Conservation (phyloP, 2,113 vertebrate genomes). For the Mormoops blainvillei region DNA sequence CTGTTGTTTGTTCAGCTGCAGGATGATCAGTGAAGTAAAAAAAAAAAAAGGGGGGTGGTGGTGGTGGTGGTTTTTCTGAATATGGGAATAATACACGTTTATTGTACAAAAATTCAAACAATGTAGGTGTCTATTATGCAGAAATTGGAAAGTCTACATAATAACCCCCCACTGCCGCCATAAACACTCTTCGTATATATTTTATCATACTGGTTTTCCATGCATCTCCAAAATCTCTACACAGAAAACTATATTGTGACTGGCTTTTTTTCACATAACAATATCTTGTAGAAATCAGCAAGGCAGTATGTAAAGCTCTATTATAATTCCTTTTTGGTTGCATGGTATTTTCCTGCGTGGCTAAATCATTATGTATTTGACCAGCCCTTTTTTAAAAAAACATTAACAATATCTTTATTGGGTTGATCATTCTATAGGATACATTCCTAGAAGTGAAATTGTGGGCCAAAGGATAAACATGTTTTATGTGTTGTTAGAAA, state of each 20-base stretch:
- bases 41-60: not conserved
- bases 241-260: not conserved
- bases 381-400: not conserved
- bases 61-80: not conserved
- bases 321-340: not conserved
- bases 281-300: not conserved
- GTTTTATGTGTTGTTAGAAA: constrained; percentile 7
- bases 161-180: not conserved
- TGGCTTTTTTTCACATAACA: not conserved
- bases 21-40: not conserved
- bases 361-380: not conserved
- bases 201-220: not conserved
- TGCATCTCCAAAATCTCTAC: not conserved
- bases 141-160: not conserved
- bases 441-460: not conserved
- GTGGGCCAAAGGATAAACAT: not conserved
- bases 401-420: not conserved
- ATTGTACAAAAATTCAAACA: not conserved
- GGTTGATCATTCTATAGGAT: not conserved
- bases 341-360: not conserved
- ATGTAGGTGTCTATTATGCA: not conserved
- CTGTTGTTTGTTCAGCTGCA: constrained; percentile 54
- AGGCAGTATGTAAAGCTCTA: not conserved
- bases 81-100: not conserved
- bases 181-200: not conserved